Evolutionary conservation across 2,113 vertebrate species (phyloP).

Genomic region (Coturnix japonica): DNA sequence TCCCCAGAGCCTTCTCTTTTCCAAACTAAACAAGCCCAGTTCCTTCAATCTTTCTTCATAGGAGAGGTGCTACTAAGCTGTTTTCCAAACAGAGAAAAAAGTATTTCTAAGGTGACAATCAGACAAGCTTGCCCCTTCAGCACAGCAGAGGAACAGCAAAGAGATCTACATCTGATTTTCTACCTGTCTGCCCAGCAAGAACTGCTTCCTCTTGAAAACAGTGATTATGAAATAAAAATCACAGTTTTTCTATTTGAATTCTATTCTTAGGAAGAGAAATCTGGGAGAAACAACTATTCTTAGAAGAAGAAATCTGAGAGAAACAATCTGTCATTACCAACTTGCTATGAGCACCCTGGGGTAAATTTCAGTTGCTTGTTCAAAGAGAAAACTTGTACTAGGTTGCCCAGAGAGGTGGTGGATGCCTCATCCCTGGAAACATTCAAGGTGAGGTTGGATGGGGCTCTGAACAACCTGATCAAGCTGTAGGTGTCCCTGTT

Average conservation of each 20-base stretch:
- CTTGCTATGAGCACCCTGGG: not conserved
- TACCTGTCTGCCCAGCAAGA: not conserved
- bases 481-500: too few species aligned
- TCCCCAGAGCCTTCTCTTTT: too few species aligned
- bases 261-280: not conserved
- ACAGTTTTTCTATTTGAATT: not conserved
- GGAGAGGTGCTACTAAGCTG: not conserved
- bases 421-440: too few species aligned
- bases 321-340: not conserved
- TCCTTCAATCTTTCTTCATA: too few species aligned
- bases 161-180: not conserved
- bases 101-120: not conserved
- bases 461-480: too few species aligned
- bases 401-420: too few species aligned
- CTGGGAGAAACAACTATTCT: not conserved
- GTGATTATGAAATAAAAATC: not conserved
- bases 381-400: not conserved
- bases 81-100: not conserved
- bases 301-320: not conserved
- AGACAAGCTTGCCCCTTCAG: not conserved
- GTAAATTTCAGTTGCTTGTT: not conserved
- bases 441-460: too few species aligned
- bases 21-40: too few species aligned
- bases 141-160: not conserved
- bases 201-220: not conserved